Evolutionary conservation across 2,888 invertebrate species (phyloP), one percentile per base, ranked within the genome.

Genomic region (Cryptocephalus primarius): DNA sequence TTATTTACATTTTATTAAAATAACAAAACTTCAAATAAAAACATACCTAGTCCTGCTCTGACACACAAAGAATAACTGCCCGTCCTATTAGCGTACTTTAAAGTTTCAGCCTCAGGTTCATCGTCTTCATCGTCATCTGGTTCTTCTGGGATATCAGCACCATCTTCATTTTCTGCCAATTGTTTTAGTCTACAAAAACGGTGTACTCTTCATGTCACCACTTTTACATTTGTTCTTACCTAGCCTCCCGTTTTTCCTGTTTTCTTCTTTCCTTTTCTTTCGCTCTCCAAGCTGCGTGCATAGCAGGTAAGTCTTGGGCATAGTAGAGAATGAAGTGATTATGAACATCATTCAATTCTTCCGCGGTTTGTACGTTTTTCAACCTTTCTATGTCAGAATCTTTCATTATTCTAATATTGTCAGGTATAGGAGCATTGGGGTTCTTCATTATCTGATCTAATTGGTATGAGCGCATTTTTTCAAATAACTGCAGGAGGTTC

Each of bases 251-350:
- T 56, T 55, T 76, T 47, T 78, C 80, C 47, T 76, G 76, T 6
- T 74, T 70, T 51, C 73, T 78, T 46, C 72, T 75, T 65, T 82
- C 85, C 57, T 69, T 77, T 60, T 85, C 82, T 58, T 85, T 87
- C 9, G 72, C 69, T 1, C 79, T 72, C 63, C 82, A 78, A 9
- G 82, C 75, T 44, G 83, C 84, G 60, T 89, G 88, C 90, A 92
- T 89, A 44, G 80, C 79, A 0, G 86, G 83, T 53, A 91, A 74
- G 44, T 91, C 88, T 44, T 82, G 80, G 0, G 89, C 86, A 66
- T 97, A 96, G 69, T 96, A 92, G 12, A 97, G 72, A 54, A 90
- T 78, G 67, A 97, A 97, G 63, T 96, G 93, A 55, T 88, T 83
- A 69, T 91, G 92, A 1, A 92, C 86, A 62, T 99, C 99, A 48